These are phyloP conservation scores for Lycaon pictus DNA, from an alignment of 2,113 vertebrate genomes.

Conservation along the genomic window DNA sequence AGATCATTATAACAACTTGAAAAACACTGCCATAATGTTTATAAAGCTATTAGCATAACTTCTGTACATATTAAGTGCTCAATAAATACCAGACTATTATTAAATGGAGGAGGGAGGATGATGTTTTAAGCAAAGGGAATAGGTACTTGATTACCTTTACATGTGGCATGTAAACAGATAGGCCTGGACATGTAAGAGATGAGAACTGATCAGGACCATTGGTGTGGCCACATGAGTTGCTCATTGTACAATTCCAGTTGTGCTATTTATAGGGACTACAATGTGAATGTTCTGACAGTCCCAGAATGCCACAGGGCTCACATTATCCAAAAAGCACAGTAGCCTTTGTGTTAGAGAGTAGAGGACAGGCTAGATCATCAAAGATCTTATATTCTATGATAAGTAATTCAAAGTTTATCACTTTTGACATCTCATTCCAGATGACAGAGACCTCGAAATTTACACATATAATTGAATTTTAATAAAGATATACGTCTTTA, in stretches of 20 bases:
- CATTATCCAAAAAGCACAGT: neutral
- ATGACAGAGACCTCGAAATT: neutral
- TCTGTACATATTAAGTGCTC: neutral
- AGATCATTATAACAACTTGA: neutral
- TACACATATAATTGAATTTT: neutral
- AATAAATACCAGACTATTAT: neutral
- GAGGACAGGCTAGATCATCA: neutral
- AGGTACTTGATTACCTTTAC: neutral
- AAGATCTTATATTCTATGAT: neutral
- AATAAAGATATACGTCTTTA: neutral
- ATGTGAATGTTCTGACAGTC: fast-evolving
- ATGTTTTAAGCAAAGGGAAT: neutral
- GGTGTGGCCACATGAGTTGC: neutral
- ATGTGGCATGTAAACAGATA: neutral
- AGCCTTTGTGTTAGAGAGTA: neutral
- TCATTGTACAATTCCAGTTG: fast-evolving
- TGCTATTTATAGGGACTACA: neutral
- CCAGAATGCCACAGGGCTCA: neutral
- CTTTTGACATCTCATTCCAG: constrained; percentile 11
- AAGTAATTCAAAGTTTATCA: neutral
- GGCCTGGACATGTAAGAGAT: neutral
- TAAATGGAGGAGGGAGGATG: neutral
- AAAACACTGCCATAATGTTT: neutral
- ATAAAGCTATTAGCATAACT: neutral
- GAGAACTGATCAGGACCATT: neutral